Percentiles rank a stretch among this genome's conserved stretches.
Conservation (phyloP, 2,113 vertebrate species). For the Solea senegalensis region DNA sequence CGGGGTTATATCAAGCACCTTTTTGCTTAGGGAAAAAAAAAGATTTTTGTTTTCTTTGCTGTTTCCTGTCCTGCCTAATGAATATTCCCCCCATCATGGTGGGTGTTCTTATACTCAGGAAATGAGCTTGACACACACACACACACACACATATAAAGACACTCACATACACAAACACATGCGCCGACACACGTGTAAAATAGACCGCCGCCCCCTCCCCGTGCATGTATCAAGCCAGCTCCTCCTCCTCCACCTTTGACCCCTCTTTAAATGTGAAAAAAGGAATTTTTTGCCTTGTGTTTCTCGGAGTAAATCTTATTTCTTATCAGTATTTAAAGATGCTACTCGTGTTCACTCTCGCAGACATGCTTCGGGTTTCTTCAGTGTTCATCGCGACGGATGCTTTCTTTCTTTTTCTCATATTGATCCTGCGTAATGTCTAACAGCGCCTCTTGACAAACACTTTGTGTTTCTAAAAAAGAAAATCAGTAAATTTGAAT, state of each 20-base stretch:
- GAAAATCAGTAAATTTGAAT: conserved; percentile 14
- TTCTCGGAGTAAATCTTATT: conserved; percentile 47
- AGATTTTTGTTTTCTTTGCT: conserved; percentile 69
- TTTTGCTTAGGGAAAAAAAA: conserved; percentile 68
- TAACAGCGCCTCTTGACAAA: conserved; percentile 17
- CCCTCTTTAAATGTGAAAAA: conserved; percentile 78
- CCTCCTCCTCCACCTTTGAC: conserved; percentile 36
- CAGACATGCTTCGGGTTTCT: conserved; percentile 36
- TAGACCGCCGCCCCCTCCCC: conserved; percentile 42
- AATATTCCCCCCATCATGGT: conserved; percentile 61
- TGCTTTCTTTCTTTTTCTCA: not conserved
- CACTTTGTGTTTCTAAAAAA: not conserved
- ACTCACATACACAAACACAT: conserved; percentile 47
- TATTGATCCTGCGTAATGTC: conserved; percentile 10
- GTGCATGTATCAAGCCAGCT: conserved; percentile 68
- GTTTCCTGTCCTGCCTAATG: conserved; percentile 83
- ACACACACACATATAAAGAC: conserved; percentile 26
- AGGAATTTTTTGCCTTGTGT: conserved; percentile 46
- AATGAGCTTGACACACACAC: conserved; percentile 66
- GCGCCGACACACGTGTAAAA: conserved; percentile 15
- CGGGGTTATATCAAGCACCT: conserved; percentile 74
- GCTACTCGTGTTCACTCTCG: conserved; percentile 50
- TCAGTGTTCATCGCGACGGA: conserved; percentile 42
- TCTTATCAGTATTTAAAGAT: conserved; percentile 74
- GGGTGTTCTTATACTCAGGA: conserved; percentile 83